phyloP scores from a whole-genome alignment of 2,888 invertebrate genomes.

The Eledona agricola region DNA sequence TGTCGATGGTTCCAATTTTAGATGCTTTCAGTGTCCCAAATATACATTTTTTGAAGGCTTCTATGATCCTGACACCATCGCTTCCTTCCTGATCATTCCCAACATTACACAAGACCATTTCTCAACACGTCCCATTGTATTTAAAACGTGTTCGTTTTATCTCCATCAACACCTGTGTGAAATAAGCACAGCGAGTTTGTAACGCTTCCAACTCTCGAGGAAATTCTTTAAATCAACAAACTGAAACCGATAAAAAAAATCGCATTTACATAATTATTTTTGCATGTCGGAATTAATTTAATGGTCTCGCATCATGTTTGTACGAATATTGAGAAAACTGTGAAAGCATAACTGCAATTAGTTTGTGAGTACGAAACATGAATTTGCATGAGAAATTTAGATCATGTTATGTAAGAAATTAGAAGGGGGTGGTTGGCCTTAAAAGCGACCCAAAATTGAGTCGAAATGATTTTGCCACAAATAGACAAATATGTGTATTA shows the following conservation, averaged over 20 bases:
- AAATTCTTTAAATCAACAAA: conserved; percentile 1
- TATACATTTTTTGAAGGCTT: no score
- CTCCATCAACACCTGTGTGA: no score
- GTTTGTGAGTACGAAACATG: conserved; percentile 2
- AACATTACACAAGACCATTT: conserved; percentile 17
- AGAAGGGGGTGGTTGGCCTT: conserved; percentile 20
- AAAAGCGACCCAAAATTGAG: conserved; percentile 5
- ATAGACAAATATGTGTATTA: no score
- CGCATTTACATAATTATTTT: no score
- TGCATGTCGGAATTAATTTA: conserved; percentile 5
- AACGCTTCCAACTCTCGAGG: no score
- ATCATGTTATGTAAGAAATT: conserved; percentile 4
- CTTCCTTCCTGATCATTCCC: conserved; percentile 13
- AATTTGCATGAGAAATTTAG: conserved; percentile 4
- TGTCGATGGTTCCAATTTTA: no score
- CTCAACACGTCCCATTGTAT: conserved; percentile 15
- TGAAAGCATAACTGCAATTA: conserved; percentile 13
- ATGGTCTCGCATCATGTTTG: conserved; percentile 7
- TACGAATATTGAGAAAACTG: conserved; percentile 11
- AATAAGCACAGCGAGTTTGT: no score
- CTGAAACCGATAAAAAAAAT: no score
- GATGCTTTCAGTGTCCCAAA: no score
- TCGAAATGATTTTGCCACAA: no score
- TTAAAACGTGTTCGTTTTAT: conserved; percentile 1
- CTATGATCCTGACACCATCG: no score